Evolutionary conservation across 2,113 vertebrate species (phyloP).

Genomic region (Anser brachyrhynchus): DNA sequence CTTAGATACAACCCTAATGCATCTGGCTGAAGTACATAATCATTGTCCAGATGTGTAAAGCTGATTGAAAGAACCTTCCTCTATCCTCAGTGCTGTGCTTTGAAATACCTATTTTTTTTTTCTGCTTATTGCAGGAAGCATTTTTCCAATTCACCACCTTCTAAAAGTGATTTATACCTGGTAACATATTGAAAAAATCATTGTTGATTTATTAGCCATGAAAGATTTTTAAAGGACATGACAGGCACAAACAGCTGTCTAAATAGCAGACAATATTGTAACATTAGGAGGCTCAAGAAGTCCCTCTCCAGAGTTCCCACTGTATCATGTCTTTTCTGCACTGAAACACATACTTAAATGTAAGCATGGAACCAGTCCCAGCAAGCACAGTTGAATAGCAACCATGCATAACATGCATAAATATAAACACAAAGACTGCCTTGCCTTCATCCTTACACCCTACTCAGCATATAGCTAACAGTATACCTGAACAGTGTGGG

Average conservation of each 20-base stretch:
- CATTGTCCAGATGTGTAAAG: neutral
- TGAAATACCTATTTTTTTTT: neutral
- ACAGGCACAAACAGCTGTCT: neutral
- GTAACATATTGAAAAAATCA: neutral
- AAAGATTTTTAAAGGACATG: neutral
- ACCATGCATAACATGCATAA: neutral
- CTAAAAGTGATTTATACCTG: neutral
- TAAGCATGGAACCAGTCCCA: neutral
- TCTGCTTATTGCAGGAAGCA: neutral
- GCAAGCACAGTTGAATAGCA: neutral
- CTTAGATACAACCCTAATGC: neutral
- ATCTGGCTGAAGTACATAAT: neutral
- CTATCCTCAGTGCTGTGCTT: neutral
- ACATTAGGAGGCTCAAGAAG: neutral
- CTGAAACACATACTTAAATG: neutral
- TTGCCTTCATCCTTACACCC: neutral
- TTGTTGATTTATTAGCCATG: neutral
- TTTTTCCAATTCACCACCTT: neutral
- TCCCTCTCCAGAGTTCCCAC: neutral
- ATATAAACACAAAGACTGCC: neutral
- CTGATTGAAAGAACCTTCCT: neutral
- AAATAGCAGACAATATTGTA: neutral
- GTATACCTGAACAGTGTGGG: neutral
- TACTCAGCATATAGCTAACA: neutral
- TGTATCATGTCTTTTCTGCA: neutral